phyloP scores from a whole-genome alignment of 53 echinoderm and acorn worm species.

The Temnopleurus reevesii region DNA sequence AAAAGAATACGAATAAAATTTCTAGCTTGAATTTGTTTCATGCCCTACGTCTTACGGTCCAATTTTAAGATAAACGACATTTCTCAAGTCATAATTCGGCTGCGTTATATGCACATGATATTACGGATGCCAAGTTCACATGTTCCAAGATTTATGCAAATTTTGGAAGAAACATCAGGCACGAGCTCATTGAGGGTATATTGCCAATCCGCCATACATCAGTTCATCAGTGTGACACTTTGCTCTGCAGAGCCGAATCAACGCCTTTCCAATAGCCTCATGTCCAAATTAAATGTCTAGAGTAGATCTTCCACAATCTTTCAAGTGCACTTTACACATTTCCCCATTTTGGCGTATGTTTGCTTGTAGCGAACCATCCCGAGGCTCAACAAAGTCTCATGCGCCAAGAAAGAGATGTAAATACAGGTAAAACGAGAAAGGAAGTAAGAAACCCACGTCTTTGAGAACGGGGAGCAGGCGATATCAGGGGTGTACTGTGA shows the following conservation, averaged over 20 bases:
- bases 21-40: too few species aligned
- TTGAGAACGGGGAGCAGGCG: not conserved
- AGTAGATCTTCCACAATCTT: slow-evolving; percentile 3
- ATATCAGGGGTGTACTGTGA: too few species aligned
- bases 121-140: too few species aligned
- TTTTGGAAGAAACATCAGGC: not conserved
- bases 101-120: too few species aligned
- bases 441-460: not conserved
- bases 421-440: not conserved
- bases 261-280: not conserved
- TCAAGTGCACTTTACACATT: slow-evolving; percentile 33
- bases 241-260: not conserved
- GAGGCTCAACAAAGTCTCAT: not conserved
- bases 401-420: not conserved
- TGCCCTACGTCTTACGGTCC: too few species aligned
- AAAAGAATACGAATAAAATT: too few species aligned
- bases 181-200: not conserved
- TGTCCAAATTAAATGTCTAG: slow-evolving; percentile 20
- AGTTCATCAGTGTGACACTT: not conserved
- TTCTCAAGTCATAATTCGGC: too few species aligned
- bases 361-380: not conserved
- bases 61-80: too few species aligned
- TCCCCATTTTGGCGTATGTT: not conserved
- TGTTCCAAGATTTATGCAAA: too few species aligned
- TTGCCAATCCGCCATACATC: too few species aligned